Evolutionary conservation across 2,113 vertebrate species (phyloP).

Genomic region (Urocynchramus pylzowi): DNA sequence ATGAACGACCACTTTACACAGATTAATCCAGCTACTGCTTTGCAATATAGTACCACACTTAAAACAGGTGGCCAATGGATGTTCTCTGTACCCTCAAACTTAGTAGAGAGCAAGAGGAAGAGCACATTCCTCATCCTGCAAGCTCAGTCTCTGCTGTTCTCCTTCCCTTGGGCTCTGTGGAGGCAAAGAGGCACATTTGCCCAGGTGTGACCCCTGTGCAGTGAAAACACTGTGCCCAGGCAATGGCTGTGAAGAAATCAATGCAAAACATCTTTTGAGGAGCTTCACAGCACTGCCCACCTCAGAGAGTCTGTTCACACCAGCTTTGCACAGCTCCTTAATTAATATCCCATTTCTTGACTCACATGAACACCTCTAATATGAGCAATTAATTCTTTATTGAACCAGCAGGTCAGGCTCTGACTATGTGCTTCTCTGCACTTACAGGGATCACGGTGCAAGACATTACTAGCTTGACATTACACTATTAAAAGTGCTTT

Average conservation of each 20-base stretch:
- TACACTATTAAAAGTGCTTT: neutral
- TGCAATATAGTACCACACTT: neutral
- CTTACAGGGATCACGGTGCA: neutral
- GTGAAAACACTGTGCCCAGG: neutral
- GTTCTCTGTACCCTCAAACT: neutral
- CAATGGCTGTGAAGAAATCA: neutral
- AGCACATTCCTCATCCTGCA: neutral
- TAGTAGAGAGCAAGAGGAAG: neutral
- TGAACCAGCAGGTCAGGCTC: neutral
- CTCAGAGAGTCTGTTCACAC: neutral
- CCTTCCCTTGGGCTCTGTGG: neutral
- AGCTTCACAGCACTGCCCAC: neutral
- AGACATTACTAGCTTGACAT: neutral
- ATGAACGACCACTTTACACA: neutral
- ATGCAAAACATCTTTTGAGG: rapidly evolving
- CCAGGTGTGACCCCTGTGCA: neutral
- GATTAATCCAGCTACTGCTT: neutral
- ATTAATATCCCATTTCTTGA: neutral
- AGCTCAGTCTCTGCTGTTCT: neutral
- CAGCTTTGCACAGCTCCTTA: neutral
- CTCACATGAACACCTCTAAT: neutral
- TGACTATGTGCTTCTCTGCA: neutral
- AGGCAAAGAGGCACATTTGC: neutral
- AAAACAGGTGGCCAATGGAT: neutral
- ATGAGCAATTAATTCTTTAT: neutral